These are phyloP conservation scores for Thereuonema tuberculata DNA, from an alignment of 1,140 invertebrate species.

Conservation along the genomic window DNA sequence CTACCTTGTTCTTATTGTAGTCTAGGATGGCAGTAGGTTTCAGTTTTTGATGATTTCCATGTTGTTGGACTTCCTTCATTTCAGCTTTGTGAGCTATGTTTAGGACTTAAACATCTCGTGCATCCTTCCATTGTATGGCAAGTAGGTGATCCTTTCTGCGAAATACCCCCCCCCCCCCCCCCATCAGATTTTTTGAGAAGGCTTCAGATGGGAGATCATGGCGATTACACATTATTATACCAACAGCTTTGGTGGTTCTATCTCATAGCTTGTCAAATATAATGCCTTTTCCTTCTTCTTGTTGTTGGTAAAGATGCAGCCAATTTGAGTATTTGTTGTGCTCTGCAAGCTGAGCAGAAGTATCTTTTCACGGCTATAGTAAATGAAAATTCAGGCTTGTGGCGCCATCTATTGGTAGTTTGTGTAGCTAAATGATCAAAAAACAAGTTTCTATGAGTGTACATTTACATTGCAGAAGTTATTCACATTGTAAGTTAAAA, in stretches of 20 bases:
- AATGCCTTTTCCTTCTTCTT: no score
- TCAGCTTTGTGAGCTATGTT: not conserved
- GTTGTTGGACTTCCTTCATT: not conserved
- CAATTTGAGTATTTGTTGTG: no score
- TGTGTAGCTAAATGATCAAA: no score
- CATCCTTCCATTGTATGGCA: not conserved
- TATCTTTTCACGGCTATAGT: no score
- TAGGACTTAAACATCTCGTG: not conserved
- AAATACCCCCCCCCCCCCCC: not conserved
- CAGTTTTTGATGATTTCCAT: not conserved
- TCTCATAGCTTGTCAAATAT: not conserved
- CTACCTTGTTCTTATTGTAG: not conserved
- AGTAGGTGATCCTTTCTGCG: not conserved
- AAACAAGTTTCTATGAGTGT: no score
- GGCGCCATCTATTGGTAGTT: no score
- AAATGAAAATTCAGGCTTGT: no score
- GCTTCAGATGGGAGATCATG: not conserved
- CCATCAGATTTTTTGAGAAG: not conserved
- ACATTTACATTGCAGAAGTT: no score
- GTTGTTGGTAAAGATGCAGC: no score
- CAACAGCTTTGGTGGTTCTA: not conserved
- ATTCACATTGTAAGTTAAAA: no score
- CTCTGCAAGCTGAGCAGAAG: no score
- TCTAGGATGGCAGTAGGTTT: not conserved
- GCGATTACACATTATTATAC: not conserved